A percentile compares a stretch with the other conserved stretches of the same genome.
Evolutionary conservation across 2,113 vertebrate genomes (phyloP).

Genomic region (Podocnemis expansa): DNA sequence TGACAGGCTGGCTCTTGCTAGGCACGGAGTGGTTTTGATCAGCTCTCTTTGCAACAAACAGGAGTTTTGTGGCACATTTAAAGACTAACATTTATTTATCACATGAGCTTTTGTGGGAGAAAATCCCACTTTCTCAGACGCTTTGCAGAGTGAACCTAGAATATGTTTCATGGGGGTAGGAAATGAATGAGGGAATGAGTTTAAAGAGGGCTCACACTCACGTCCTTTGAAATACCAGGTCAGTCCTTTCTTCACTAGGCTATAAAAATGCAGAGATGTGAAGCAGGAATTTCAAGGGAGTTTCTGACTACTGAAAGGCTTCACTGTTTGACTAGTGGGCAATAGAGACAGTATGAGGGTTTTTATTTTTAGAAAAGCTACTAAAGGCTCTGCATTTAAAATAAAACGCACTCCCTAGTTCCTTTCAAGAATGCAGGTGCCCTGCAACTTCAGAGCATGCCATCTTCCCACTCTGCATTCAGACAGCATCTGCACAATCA

Average conservation of each 20-base stretch:
- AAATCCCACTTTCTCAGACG: no score
- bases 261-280: accelerated
- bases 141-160: accelerated
- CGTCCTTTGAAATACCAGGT: not conserved
- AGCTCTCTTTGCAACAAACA: not conserved
- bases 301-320: accelerated
- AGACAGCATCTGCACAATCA: no score
- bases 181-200: accelerated
- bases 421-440: not conserved
- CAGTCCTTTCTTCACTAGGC: accelerated
- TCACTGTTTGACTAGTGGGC: accelerated
- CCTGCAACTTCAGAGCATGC: not conserved
- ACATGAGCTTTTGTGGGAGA: no score
- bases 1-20: not conserved
- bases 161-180: not conserved
- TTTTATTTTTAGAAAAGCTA: not conserved
- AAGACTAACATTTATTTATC: no score
- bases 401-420: not conserved
- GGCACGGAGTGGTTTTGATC: not conserved
- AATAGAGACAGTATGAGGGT: not conserved
- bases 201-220: accelerated
- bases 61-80: no score
- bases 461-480: no score
- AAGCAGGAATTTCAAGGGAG: accelerated
- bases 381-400: not conserved